These are phyloP conservation scores for Andrena dorsata DNA, from an alignment of 2,888 invertebrate genomes.

Conservation along the genomic window DNA sequence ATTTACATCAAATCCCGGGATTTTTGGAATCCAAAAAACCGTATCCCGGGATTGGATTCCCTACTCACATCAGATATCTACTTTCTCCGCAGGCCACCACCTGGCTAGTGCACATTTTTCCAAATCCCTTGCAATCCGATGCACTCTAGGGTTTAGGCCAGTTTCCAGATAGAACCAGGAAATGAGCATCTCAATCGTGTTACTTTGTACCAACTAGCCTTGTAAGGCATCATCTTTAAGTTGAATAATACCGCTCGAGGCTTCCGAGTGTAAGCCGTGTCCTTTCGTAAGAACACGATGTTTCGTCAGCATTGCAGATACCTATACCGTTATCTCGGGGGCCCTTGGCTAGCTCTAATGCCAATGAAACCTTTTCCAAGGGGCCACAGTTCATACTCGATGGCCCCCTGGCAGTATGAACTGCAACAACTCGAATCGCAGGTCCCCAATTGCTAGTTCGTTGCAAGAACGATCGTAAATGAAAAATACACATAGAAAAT, in stretches of 20 bases:
- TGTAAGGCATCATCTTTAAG: neutral
- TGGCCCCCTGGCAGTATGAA: neutral
- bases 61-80: no score
- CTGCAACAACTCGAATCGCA: neutral
- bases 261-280: slow-evolving; percentile 1
- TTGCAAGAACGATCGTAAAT: no score
- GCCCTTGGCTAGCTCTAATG: neutral
- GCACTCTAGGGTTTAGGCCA: no score
- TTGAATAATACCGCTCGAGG: slow-evolving; percentile 1
- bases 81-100: no score
- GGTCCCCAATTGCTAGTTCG: no score
- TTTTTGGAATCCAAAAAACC: no score
- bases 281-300: neutral
- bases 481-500: no score
- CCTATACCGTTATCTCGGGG: neutral
- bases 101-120: no score
- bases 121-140: no score
- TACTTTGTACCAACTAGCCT: neutral
- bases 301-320: neutral
- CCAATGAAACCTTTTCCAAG: neutral
- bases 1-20: no score
- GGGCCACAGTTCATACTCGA: neutral
- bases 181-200: neutral
- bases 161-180: no score
- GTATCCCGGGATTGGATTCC: no score